Conservation (phyloP, 23 tunicate species). For the Corella eumyota region DNA sequence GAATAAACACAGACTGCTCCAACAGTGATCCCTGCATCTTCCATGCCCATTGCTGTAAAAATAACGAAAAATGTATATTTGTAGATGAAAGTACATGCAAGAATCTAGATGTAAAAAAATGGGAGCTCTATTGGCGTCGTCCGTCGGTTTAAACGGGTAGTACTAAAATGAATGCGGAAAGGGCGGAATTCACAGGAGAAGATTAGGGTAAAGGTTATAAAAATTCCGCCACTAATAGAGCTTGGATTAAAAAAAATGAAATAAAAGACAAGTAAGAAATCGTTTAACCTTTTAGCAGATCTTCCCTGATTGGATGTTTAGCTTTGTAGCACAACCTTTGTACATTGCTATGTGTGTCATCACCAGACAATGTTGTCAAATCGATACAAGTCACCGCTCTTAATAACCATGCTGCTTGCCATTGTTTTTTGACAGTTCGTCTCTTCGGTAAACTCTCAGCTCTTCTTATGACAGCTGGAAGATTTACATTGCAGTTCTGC, state of each 20-base stretch:
- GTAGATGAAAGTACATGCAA: background rate
- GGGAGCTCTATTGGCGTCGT: too few species aligned
- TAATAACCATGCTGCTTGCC: slow-evolving; percentile 98
- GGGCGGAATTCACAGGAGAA: background rate
- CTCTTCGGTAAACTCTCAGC: slow-evolving; percentile 72
- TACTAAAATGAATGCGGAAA: too few species aligned
- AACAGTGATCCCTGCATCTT: slow-evolving; percentile 48
- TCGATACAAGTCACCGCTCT: slow-evolving; percentile 87
- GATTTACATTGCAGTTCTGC: slow-evolving; percentile 30
- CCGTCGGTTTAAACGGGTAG: too few species aligned
- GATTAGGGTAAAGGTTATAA: background rate
- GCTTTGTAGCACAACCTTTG: slow-evolving; percentile 88
- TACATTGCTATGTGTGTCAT: slow-evolving; percentile 85
- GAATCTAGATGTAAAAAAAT: background rate
- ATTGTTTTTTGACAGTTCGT: slow-evolving; percentile 86
- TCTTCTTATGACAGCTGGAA: slow-evolving; percentile 90
- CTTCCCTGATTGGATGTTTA: slow-evolving; percentile 74
- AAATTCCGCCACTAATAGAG: too few species aligned
- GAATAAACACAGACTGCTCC: slow-evolving; percentile 99
- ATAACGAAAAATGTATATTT: background rate
- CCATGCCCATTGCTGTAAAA: slow-evolving; percentile 58
- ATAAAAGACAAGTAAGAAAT: background rate
- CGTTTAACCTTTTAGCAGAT: slow-evolving; percentile 51
- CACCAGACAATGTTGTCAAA: slow-evolving; percentile 94
- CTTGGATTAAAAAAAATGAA: too few species aligned